Evolutionary conservation across 2,113 vertebrate species (phyloP), one percentile per base, ranked within the genome.

Genomic region (Telmatochromis sp.): DNA sequence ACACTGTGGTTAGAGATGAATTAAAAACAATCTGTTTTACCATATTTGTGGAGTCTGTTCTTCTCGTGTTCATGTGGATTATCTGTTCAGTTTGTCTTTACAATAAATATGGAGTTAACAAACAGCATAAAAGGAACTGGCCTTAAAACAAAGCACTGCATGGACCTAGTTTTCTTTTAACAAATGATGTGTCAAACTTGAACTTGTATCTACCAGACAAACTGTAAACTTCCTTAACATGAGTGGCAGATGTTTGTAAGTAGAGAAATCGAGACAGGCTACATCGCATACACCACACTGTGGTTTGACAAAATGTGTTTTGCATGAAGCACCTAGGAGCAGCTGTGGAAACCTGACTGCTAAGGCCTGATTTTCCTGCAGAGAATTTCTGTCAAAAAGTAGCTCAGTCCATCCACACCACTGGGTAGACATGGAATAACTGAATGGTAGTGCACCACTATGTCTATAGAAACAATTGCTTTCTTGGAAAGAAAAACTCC

Each of bases 401-500:
- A 15, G 87, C 31, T 81, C 60, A 28, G 10, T 89, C 10, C 81
- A 6, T 82, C 47, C 26, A 13, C 37, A 54, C 80, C 78, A 35
- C 73, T 83, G 63, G 37, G 80, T 14, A 83, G 37, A 89, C 57
- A 21, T 86, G 10, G 85, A 86, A 85, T 81, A 70, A 86, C n/a
- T 58, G 23, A 81, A 58, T 73, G 40, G 31, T 9, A 80, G 57
- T 58, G 49, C 58, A 53, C 26, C 17, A 15, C 26, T 47, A 35
- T 78, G 80, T 60, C 31, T 42, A 83, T 78, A 54, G 81, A 90
- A 57, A 80, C 81, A 89, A 84, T 88, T 81, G 83, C 33, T 55
- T 84, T 49, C 78, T 12, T 87, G 57, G 81, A 85, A 54, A 15
- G 79, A 73, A 88, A 91, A 78, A 89, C 92, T 87, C 94, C 95